phyloP scores from a whole-genome alignment of 2,797 vertebrate species.

The Melanotaenia pygmaea region DNA sequence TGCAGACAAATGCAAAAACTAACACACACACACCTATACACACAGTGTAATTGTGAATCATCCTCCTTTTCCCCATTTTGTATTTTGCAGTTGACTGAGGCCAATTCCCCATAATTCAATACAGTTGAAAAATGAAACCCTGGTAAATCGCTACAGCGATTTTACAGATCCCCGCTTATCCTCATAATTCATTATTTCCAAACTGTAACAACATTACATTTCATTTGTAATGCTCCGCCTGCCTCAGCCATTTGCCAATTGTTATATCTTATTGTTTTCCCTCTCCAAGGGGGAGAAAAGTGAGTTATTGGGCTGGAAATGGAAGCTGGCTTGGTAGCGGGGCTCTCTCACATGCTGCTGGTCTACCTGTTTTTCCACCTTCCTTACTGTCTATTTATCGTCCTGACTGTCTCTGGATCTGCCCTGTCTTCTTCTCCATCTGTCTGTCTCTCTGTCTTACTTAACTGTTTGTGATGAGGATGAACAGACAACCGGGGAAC shows the following conservation, averaged over 20 bases:
- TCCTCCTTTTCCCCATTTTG: conserved; percentile 64
- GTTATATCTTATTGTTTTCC: conserved; percentile 78
- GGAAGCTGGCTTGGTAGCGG: conserved; percentile 46
- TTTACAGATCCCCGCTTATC: conserved; percentile 79
- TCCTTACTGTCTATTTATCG: conserved; percentile 19
- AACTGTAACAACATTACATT: conserved; percentile 80
- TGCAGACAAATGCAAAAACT: conserved; percentile 34
- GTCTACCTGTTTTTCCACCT: conserved; percentile 28
- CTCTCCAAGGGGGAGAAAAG: conserved; percentile 68
- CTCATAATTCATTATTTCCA: conserved; percentile 81
- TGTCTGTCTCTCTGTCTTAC: conserved; percentile 39
- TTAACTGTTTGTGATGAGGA: conserved; percentile 7
- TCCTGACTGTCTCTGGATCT: conserved; percentile 14
- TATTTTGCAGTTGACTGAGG: conserved; percentile 81
- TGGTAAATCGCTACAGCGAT: conserved; percentile 78
- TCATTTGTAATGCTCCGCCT: conserved; percentile 80
- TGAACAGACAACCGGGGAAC: conserved; percentile 14
- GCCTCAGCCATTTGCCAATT: conserved; percentile 78
- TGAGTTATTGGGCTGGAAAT: conserved; percentile 69
- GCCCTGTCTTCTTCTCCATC: conserved; percentile 36
- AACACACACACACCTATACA: conserved; percentile 17
- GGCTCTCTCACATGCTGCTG: conserved; percentile 21
- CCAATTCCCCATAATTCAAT: conserved; percentile 80
- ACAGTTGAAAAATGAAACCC: conserved; percentile 81
- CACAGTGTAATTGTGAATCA: conserved; percentile 64